These are phyloP conservation scores for Troglohyphantes excavatus DNA, from an alignment of 2,888 invertebrate genomes.

Conservation along the genomic window DNA sequence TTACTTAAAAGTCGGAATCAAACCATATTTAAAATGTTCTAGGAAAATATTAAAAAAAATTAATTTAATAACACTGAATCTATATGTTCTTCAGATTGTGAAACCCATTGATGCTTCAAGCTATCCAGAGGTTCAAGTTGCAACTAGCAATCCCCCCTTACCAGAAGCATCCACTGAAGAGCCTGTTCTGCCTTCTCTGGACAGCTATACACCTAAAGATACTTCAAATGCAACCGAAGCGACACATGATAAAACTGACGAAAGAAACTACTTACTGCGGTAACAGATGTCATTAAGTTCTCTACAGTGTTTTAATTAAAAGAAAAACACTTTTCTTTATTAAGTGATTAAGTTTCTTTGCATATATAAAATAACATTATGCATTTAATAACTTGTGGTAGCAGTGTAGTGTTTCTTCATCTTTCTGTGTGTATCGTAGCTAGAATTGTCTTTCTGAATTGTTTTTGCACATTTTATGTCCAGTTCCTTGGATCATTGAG, in stretches of 20 bases:
- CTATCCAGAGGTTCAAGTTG: slow-evolving; percentile 54
- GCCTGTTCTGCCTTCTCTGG: background rate
- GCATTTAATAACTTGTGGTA: slow-evolving; percentile 1
- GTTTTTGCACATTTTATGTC: background rate
- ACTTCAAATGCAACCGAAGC: background rate
- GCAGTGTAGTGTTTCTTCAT: background rate
- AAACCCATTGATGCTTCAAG: slow-evolving; percentile 15
- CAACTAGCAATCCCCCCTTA: background rate
- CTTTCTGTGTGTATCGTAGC: background rate
- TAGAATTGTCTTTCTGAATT: background rate
- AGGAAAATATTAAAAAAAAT: too few relatives aligned
- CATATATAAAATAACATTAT: background rate
- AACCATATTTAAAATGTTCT: too few relatives aligned
- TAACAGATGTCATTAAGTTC: slow-evolving; percentile 2
- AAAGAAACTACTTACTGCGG: slow-evolving; percentile 54
- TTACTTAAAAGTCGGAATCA: too few relatives aligned
- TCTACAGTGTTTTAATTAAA: background rate
- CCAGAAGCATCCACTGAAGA: background rate
- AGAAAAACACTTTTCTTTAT: too few relatives aligned
- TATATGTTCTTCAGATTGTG: slow-evolving; percentile 21
- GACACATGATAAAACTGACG: slow-evolving; percentile 15
- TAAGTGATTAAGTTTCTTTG: too few relatives aligned
- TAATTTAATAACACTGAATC: too few relatives aligned
- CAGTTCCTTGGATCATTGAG: background rate
- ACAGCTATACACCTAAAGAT: background rate